Conservation (phyloP, 2,113 vertebrate species). For the Callorhinus ursinus region DNA sequence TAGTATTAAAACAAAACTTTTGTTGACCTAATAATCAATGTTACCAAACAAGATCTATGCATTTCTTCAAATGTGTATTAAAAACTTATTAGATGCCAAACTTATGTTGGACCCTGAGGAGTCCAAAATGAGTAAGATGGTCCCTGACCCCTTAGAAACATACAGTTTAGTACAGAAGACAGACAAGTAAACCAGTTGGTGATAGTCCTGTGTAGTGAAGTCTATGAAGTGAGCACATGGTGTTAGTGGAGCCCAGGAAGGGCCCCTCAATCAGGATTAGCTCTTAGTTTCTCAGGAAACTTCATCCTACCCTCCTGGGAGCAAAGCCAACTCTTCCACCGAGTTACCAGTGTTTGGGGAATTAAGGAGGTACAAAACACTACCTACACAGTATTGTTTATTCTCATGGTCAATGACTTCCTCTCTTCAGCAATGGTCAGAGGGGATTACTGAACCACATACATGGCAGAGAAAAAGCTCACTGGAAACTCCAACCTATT, state of each 20-base stretch:
- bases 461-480: conserved; percentile 5
- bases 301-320: background rate
- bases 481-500: background rate
- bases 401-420: conserved; percentile 32
- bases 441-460: conserved; percentile 11
- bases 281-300: conserved; percentile 55
- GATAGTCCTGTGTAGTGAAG: background rate
- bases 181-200: background rate
- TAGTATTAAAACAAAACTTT: conserved; percentile 42
- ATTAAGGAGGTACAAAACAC: conserved; percentile 25
- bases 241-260: background rate
- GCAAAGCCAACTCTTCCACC: conserved; percentile 9
- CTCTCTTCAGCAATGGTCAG: conserved; percentile 7
- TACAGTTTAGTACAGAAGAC: background rate
- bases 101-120: background rate
- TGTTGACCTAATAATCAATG: conserved; percentile 10
- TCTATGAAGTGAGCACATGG: background rate
- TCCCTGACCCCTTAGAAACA: background rate
- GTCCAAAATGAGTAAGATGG: conserved; percentile 38
- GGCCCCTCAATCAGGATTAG: conserved; percentile 15
- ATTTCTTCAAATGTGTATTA: conserved; percentile 46
- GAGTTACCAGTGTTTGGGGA: conserved; percentile 9
- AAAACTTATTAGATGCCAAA: background rate
- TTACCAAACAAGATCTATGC: conserved; percentile 9
- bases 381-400: conserved; percentile 25